phyloP scores from a whole-genome alignment of 2,113 vertebrate species.

The Dolichotis patagonum region DNA sequence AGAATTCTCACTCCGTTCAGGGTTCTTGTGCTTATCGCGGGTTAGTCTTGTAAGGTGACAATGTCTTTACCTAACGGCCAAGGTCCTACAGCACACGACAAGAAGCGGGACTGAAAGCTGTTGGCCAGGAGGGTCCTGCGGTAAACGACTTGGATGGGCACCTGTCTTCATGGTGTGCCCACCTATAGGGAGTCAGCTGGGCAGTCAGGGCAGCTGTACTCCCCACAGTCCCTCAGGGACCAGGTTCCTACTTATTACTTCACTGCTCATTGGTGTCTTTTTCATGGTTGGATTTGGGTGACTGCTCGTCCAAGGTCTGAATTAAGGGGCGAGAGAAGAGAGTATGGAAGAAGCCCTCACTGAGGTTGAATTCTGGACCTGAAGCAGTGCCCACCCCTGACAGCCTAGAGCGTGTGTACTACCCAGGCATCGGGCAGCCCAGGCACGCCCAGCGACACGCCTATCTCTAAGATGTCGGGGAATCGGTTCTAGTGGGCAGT shows the following conservation, averaged over 20 bases:
- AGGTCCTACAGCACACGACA: background rate
- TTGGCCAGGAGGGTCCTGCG: background rate
- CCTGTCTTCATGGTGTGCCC: accelerated
- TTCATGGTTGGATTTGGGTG: background rate
- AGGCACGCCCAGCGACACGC: accelerated
- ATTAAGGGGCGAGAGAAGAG: background rate
- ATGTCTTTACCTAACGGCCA: background rate
- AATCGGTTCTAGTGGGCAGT: accelerated
- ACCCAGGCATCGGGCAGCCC: accelerated
- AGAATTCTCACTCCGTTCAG: background rate
- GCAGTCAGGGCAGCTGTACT: background rate
- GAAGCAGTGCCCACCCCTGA: accelerated
- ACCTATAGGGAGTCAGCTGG: accelerated
- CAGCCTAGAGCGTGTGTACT: too few species aligned
- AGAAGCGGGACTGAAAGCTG: background rate
- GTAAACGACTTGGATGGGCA: accelerated
- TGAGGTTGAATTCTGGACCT: too few species aligned
- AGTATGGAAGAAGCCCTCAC: background rate
- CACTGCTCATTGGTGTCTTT: background rate
- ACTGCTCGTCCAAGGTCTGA: background rate
- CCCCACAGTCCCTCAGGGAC: background rate
- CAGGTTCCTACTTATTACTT: too few species aligned
- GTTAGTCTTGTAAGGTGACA: background rate
- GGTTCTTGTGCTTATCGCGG: accelerated
- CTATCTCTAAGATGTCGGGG: background rate